phyloP scores from a whole-genome alignment of 2,888 invertebrate species.

The Megaustenia siamemsis region DNA sequence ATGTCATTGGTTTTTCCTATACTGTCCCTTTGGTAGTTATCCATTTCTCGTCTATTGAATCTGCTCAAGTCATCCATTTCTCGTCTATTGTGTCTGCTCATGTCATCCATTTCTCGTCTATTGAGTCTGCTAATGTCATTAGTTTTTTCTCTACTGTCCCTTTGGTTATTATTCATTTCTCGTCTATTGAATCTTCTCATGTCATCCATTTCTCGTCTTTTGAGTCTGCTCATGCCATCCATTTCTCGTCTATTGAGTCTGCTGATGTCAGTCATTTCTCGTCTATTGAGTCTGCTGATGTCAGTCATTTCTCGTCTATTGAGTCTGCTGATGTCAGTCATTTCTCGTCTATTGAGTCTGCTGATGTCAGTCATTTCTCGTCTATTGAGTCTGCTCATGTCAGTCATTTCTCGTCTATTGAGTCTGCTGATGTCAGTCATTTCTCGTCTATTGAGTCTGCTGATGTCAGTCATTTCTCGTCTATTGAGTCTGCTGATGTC shows the following conservation, averaged over 20 bases:
- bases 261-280: not conserved
- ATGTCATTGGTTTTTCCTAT: not conserved
- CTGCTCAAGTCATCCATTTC: not conserved
- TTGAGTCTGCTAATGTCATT: not conserved
- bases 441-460: not conserved
- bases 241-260: not conserved
- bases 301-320: not conserved
- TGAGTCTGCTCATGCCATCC: not conserved
- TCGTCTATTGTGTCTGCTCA: constrained; percentile 2
- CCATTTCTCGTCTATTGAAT: not conserved
- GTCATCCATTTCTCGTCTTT: not conserved
- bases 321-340: not conserved
- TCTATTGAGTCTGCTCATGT: constrained; percentile 4
- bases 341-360: constrained; percentile 2
- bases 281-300: constrained; percentile 14
- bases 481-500: constrained; percentile 10
- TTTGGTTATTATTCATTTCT: not conserved
- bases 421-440: constrained; percentile 2
- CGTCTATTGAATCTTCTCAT: not conserved
- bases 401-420: not conserved
- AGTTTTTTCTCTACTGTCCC: not conserved
- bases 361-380: not conserved
- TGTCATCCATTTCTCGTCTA: not conserved
- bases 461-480: not conserved
- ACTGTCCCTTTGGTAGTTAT: not conserved